Conservation (phyloP, 2,888 invertebrate genomes). For the Epinotia bilunana region DNA sequence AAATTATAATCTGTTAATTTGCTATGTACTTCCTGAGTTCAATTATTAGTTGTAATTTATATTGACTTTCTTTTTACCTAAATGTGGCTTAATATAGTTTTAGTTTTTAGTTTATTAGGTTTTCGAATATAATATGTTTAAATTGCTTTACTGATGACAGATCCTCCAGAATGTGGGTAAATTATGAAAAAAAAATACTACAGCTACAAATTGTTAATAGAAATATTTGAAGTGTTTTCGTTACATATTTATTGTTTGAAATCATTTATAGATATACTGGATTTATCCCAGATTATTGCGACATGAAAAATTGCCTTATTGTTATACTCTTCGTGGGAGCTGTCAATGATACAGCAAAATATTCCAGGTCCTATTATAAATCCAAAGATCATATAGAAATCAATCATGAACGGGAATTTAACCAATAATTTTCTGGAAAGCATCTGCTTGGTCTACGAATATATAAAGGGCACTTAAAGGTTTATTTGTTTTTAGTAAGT, state of each 20-base stretch:
- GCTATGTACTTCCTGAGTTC: slow-evolving; percentile 73
- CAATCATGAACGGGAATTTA: background rate
- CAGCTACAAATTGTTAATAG: slow-evolving; percentile 22
- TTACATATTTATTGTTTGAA: background rate
- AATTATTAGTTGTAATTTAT: slow-evolving; percentile 72
- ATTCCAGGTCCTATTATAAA: background rate
- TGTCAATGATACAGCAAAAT: background rate
- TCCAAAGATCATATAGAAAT: background rate
- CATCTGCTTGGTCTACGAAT: slow-evolving; percentile 27
- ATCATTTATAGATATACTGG: background rate
- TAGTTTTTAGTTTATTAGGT: slow-evolving; percentile 42
- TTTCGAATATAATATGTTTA: slow-evolving; percentile 37
- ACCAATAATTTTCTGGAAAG: background rate
- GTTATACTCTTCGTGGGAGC: background rate
- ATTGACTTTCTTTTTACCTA: slow-evolving; percentile 43
- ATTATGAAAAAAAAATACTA: background rate
- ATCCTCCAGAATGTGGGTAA: background rate
- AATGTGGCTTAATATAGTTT: slow-evolving; percentile 57
- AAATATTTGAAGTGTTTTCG: background rate
- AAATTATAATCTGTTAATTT: slow-evolving; percentile 49
- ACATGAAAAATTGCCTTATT: background rate
- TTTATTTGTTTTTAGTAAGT: slow-evolving; percentile 44
- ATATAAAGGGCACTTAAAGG: slow-evolving; percentile 3
- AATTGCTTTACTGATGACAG: slow-evolving; percentile 11
- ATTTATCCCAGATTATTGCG: background rate